Conservation (phyloP, 2,113 vertebrate genomes). For the Aleadryas rufinucha region DNA sequence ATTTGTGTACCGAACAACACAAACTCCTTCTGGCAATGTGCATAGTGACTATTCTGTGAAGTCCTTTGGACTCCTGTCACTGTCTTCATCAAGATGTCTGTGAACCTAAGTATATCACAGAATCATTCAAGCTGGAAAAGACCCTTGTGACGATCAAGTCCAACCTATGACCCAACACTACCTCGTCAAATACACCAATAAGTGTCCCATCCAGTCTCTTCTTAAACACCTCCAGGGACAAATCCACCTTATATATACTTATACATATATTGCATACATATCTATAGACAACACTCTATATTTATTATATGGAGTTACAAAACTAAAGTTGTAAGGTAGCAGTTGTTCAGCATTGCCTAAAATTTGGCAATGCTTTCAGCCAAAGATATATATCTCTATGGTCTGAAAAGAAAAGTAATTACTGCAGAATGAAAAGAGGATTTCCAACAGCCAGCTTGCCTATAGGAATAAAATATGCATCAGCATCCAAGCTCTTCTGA, state of each 20-base stretch:
- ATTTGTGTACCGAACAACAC: accelerated
- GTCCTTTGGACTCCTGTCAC: neutral
- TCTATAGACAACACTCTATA: neutral
- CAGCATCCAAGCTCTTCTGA: neutral
- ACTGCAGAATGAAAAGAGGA: neutral
- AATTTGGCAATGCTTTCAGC: neutral
- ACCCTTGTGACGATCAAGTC: too few relatives aligned
- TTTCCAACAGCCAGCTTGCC: neutral
- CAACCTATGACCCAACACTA: neutral
- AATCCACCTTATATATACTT: neutral
- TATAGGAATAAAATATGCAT: neutral
- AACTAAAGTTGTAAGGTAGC: neutral
- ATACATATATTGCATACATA: neutral
- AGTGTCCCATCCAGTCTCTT: too few relatives aligned
- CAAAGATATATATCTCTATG: neutral
- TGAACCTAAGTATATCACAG: neutral
- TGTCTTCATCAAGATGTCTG: neutral
- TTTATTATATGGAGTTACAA: neutral
- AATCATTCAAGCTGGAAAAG: neutral
- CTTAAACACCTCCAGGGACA: neutral
- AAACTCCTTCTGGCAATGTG: neutral
- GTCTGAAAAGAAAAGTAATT: neutral
- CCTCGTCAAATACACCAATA: neutral
- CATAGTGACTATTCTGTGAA: neutral
- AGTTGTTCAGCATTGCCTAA: neutral